Base-by-base conservation (phyloP, 1,140 invertebrate genomes). In the Pinna nobilis region DNA sequence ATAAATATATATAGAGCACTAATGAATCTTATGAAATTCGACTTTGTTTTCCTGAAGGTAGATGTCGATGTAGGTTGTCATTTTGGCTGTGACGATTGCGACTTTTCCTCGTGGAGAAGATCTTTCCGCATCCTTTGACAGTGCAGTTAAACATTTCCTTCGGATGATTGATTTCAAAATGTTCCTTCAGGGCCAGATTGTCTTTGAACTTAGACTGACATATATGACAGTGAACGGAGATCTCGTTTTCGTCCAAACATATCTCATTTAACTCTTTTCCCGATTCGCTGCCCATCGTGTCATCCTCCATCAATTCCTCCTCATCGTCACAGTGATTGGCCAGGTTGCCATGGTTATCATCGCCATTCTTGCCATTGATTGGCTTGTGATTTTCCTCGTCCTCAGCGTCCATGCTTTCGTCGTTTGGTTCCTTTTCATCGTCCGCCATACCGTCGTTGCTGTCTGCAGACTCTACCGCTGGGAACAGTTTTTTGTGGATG, bases 71-170 rank as follows among this genome's bases (percentile, higher is more conserved):
- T 53, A 86, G 70, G 73, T 82, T 83, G 41, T 84, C 90, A 78
- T 91, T 91, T 57, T 91, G 92, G 50, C 91, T 91, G 88, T 95
- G 94, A 4, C 92, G 88, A 84, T 95, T 94, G 11, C 94, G 90
- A 67, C 93, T 93, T 50, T 93, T 92, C 28, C 93, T 87, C 41
- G 94, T 94, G 74, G 93, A 93, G 87, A 95, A 95, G 78, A 95
- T 92, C 91, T 94, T 94, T n/a, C 92, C 92, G 88, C 94, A 95
- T 47, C 94, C 94, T 68, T 92, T 91, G 37, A 94, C 92, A 25
- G 93, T 94, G 90, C 94, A 95, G 84, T 93, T 92, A 88, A 93
- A 94, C 93, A 95, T 86, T 61, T 86, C 82, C 47, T 84, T 80
- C 15, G 83, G 85, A 84, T 96, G 94, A 41, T 91, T 83, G 47